Percentiles rank a stretch among this genome's conserved stretches.
Conservation (phyloP, 2,888 invertebrate genomes). For the Ochropacha duplaris region DNA sequence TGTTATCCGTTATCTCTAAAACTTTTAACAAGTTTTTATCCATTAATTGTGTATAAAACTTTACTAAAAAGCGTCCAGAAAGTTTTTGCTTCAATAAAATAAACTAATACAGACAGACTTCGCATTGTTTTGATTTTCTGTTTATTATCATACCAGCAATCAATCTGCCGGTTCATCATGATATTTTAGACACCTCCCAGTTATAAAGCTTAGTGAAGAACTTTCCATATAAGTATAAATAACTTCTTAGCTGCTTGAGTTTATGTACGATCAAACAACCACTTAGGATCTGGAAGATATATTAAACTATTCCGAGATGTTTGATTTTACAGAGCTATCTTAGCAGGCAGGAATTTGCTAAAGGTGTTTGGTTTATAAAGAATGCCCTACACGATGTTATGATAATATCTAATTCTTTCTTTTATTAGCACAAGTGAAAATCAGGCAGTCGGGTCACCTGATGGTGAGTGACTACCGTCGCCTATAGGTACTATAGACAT, state of each 20-base stretch:
- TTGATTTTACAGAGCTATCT: too few relatives aligned
- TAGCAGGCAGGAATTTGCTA: too few relatives aligned
- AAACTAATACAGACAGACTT: neutral
- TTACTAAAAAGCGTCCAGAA: neutral
- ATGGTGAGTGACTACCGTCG: too few relatives aligned
- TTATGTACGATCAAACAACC: neutral
- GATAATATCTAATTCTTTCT: too few relatives aligned
- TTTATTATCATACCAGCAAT: neutral
- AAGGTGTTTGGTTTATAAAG: too few relatives aligned
- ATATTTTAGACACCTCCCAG: conserved; percentile 1
- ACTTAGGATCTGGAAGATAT: neutral
- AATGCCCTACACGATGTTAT: too few relatives aligned
- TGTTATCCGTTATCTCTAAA: too few relatives aligned
- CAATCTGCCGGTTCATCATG: conserved; percentile 12
- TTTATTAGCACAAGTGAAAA: too few relatives aligned
- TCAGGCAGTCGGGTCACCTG: too few relatives aligned
- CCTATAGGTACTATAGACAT: too few relatives aligned
- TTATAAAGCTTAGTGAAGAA: conserved; percentile 19
- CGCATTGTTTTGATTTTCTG: neutral
- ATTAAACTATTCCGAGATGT: neutral
- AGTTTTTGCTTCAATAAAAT: neutral
- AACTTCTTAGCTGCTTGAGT: conserved; percentile 6
- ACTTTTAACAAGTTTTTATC: too few relatives aligned
- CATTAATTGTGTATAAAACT: too few relatives aligned
- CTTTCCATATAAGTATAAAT: conserved; percentile 31